Conservation (phyloP, 2,113 vertebrate genomes). For the Thalassoma bifasciatum region DNA sequence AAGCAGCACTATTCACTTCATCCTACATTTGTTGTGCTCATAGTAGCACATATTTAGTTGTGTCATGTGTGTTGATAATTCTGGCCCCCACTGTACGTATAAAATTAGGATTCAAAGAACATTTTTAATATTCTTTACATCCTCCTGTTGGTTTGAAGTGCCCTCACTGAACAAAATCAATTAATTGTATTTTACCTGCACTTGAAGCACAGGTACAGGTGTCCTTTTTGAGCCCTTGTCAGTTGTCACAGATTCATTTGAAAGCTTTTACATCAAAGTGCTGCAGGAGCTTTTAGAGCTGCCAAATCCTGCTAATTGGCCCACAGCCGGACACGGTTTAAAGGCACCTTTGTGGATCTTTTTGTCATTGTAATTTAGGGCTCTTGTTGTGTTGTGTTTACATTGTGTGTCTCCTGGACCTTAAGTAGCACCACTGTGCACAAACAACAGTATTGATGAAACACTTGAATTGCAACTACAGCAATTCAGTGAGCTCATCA, state of each 20-base stretch:
- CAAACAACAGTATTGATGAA: neutral
- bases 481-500: neutral
- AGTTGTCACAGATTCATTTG: constrained; percentile 10
- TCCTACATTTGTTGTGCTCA: too few relatives aligned
- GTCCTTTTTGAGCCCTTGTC: neutral
- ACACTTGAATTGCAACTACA: too few relatives aligned
- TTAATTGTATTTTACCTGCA: neutral
- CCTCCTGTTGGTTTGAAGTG: neutral
- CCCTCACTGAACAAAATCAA: neutral
- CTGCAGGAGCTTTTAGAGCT: constrained; percentile 19
- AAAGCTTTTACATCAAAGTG: constrained; percentile 31
- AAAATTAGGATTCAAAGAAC: too few relatives aligned
- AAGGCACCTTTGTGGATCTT: constrained; percentile 8
- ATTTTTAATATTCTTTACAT: too few relatives aligned
- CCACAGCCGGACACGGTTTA: neutral
- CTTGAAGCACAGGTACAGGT: neutral
- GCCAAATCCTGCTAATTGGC: constrained; percentile 18
- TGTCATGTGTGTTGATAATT: too few relatives aligned
- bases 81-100: too few relatives aligned
- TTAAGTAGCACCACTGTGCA: neutral
- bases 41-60: neutral
- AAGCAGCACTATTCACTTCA: too few relatives aligned
- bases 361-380: constrained; percentile 32
- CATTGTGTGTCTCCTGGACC: neutral
- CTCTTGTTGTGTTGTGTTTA: neutral